Evolutionary conservation across 2,113 vertebrate genomes (phyloP).

Genomic region (Caracal caracal): DNA sequence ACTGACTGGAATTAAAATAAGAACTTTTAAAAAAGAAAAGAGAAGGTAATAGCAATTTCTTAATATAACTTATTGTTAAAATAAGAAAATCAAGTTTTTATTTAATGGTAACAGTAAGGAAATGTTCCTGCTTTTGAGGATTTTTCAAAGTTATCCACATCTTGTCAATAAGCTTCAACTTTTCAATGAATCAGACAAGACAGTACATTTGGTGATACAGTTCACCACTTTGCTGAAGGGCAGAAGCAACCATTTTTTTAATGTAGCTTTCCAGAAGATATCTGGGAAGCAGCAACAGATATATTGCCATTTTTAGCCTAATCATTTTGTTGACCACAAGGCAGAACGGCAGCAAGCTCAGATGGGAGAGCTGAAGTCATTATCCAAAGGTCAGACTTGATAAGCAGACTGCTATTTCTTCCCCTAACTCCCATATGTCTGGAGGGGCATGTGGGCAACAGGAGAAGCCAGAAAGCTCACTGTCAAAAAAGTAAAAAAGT

Average conservation of each 20-base stretch:
- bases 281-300: constrained; percentile 67
- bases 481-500: constrained; percentile 43
- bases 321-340: constrained; percentile 76
- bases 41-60: constrained; percentile 24
- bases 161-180: constrained; percentile 31
- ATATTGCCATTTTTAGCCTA: constrained; percentile 71
- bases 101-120: constrained; percentile 26
- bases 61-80: constrained; percentile 26
- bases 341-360: constrained; percentile 68
- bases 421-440: constrained; percentile 59
- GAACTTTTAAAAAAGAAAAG: neutral
- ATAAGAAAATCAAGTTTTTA: constrained; percentile 20
- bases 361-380: constrained; percentile 69
- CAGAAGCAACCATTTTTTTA: constrained; percentile 37
- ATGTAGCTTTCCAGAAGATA: constrained; percentile 48
- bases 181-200: constrained; percentile 23
- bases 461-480: constrained; percentile 62
- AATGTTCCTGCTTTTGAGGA: constrained; percentile 35
- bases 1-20: neutral
- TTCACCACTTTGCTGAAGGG: constrained; percentile 48
- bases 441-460: constrained; percentile 18
- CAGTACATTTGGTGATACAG: constrained; percentile 47
- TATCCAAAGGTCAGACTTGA: constrained; percentile 79
- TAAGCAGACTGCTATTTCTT: constrained; percentile 71
- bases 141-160: constrained; percentile 37